These are phyloP conservation scores for Corythornis cristatus DNA, from an alignment of 2,113 vertebrate genomes.

Conservation along the genomic window DNA sequence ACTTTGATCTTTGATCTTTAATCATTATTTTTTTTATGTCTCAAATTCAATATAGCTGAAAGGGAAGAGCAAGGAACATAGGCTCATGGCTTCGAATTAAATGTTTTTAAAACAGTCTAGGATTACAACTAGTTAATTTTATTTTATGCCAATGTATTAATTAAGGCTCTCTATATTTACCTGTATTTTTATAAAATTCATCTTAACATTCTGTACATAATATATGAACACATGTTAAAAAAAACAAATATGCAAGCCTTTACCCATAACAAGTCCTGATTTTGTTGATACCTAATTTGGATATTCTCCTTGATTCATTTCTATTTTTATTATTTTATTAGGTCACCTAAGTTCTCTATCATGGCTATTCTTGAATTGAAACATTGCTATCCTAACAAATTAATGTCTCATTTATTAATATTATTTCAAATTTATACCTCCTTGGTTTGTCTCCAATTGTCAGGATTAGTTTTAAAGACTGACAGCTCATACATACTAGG, in stretches of 20 bases:
- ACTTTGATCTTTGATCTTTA: not conserved
- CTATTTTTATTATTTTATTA: not conserved
- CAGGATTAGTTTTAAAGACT: not conserved
- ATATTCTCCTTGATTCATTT: not conserved
- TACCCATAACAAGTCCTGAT: not conserved
- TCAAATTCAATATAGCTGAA: not conserved
- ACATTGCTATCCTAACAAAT: not conserved
- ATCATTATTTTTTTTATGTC: not conserved
- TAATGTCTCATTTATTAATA: not conserved
- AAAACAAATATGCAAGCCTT: not conserved
- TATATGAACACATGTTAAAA: not conserved
- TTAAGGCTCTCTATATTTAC: not conserved
- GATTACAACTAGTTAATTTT: not conserved
- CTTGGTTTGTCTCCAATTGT: not conserved
- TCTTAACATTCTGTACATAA: not conserved
- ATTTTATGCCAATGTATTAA: not conserved
- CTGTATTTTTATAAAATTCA: not conserved
- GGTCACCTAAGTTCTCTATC: not conserved
- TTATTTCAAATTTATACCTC: not conserved
- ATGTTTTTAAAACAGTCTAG: not conserved
- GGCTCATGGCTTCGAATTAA: not conserved
- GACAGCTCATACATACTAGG: not conserved
- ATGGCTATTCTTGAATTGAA: not conserved
- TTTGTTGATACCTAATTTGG: not conserved
- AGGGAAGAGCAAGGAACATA: not conserved